Conservation (phyloP, 2,888 invertebrate species). For the Zaprionus obscuricornis region DNA sequence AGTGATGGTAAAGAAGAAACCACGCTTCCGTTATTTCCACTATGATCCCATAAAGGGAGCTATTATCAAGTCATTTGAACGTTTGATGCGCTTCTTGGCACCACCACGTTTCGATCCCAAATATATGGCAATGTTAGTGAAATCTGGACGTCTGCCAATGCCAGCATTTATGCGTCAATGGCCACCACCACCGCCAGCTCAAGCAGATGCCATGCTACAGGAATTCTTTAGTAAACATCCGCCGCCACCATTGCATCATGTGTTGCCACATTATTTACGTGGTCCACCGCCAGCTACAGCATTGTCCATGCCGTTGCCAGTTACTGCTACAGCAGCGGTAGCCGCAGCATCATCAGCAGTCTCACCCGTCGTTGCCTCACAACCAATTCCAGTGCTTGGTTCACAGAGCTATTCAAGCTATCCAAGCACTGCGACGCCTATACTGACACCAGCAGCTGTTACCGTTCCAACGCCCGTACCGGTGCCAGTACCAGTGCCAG, state of each 20-base stretch:
- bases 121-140: constrained; percentile 62
- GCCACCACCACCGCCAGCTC: constrained; percentile 64
- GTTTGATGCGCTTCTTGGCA: constrained; percentile 61
- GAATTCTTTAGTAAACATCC: constrained; percentile 64
- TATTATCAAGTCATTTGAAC: constrained; percentile 78
- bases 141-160: constrained; percentile 49
- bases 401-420: constrained; percentile 57
- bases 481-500: constrained; percentile 16
- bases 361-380: constrained; percentile 19
- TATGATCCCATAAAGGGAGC: constrained; percentile 78
- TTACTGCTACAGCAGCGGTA: too few species aligned
- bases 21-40: constrained; percentile 80
- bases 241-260: constrained; percentile 38
- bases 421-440: constrained; percentile 12
- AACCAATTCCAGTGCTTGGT: constrained; percentile 65
- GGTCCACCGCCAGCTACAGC: constrained; percentile 73
- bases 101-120: constrained; percentile 77
- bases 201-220: constrained; percentile 53
- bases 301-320: constrained; percentile 23
- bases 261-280: constrained; percentile 65
- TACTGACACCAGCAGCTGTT: constrained; percentile 22
- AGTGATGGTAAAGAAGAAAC: constrained; percentile 68
- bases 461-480: constrained; percentile 38
- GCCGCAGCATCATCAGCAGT: too few species aligned
- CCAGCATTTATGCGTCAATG: constrained; percentile 45